Conservation (phyloP, 2,113 vertebrate species). For the Neolamprologus modestus region DNA sequence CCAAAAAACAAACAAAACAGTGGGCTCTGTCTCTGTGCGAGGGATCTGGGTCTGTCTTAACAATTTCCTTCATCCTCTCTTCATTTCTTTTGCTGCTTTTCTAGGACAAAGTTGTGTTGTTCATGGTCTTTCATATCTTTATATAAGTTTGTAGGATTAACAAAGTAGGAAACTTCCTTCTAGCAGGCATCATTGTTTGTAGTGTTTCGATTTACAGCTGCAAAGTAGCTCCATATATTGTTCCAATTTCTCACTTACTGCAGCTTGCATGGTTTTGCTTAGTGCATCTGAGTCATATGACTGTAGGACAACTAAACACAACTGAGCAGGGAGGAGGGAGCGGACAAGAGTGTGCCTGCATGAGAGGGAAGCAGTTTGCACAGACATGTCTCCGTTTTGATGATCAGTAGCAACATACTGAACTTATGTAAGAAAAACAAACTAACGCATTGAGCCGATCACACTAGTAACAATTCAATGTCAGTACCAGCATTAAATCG, state of each 20-base stretch:
- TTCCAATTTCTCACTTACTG: neutral
- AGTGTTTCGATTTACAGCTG: neutral
- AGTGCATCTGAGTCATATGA: neutral
- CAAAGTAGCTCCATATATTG: neutral
- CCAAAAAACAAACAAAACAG: neutral
- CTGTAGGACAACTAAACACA: neutral
- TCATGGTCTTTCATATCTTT: neutral
- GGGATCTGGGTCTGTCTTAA: neutral
- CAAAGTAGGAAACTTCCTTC: neutral
- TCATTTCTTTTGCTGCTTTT: neutral
- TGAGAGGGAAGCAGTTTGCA: neutral
- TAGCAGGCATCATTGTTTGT: neutral
- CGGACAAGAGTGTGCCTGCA: neutral
- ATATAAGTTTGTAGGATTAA: neutral
- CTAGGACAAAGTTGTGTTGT: neutral
- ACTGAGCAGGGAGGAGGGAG: neutral
- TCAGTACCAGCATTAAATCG: neutral
- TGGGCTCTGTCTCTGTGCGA: neutral
- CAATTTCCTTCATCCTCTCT: neutral
- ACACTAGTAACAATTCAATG: neutral
- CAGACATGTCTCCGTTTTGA: neutral
- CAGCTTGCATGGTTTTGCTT: neutral
- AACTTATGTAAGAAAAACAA: neutral
- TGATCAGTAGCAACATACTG: neutral
- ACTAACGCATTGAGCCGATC: rapidly evolving